Conservation (phyloP, 2,888 invertebrate species). For the Agrotis ipsilon region DNA sequence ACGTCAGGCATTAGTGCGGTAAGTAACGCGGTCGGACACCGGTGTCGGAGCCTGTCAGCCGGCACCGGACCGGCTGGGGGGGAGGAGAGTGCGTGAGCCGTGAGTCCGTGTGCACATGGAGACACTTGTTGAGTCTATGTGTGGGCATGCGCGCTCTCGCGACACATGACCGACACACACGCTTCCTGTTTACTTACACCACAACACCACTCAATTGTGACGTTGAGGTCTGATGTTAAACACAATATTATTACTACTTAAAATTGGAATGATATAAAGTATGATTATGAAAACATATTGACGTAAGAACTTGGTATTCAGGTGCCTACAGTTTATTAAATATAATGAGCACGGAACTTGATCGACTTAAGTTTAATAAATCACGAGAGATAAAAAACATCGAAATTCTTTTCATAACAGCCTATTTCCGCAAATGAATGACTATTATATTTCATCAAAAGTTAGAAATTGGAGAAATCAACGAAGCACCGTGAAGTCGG, state of each 20-base stretch:
- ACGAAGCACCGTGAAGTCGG: slow-evolving; percentile 79
- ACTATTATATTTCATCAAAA: slow-evolving; percentile 79
- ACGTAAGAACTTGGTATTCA: slow-evolving; percentile 4
- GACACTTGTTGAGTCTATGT: slow-evolving; percentile 86
- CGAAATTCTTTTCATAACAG: slow-evolving; percentile 68
- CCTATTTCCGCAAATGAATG: slow-evolving; percentile 76
- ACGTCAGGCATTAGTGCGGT: slow-evolving; percentile 56
- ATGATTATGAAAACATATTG: slow-evolving; percentile 22
- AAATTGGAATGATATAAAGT: slow-evolving; percentile 10
- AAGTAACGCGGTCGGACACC: slow-evolving; percentile 69
- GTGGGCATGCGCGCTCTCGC: slow-evolving; percentile 78
- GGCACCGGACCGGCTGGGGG: slow-evolving; percentile 15
- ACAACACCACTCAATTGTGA: slow-evolving; percentile 30
- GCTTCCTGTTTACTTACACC: slow-evolving; percentile 47
- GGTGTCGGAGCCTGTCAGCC: slow-evolving; percentile 55
- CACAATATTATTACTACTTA: slow-evolving; percentile 26
- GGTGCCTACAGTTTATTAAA: slow-evolving; percentile 33
- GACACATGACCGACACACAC: slow-evolving; percentile 59
- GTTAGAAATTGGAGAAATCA: slow-evolving; percentile 75
- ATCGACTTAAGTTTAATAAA: slow-evolving; percentile 68
- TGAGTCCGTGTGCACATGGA: slow-evolving; percentile 80
- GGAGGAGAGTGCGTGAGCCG: slow-evolving; percentile 45
- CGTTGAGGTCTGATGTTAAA: slow-evolving; percentile 32
- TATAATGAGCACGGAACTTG: slow-evolving; percentile 59
- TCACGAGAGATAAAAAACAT: slow-evolving; percentile 65